Evolutionary conservation across 2,888 invertebrate genomes (phyloP).

Genomic region (Sthenelais limicola): DNA sequence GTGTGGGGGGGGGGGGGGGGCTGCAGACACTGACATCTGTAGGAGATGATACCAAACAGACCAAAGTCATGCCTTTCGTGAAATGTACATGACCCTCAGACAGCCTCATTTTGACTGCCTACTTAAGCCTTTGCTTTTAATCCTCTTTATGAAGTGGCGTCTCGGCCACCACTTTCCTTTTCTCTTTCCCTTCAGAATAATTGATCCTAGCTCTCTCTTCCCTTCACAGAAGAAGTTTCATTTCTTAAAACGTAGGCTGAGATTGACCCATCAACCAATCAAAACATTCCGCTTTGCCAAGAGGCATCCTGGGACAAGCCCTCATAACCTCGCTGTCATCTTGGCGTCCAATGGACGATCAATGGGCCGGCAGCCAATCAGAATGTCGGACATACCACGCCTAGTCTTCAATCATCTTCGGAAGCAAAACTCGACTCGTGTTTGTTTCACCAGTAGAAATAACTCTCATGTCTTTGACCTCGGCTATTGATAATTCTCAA

Average conservation of each 20-base stretch:
- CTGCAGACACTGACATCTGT: no score
- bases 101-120: no score
- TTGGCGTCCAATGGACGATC: constrained; percentile 37
- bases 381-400: constrained; percentile 37
- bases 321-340: constrained; percentile 37
- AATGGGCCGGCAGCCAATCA: constrained; percentile 36
- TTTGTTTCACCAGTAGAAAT: constrained; percentile 15
- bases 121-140: no score
- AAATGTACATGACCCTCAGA: no score
- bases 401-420: constrained; percentile 28
- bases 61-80: no score
- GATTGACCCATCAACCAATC: constrained; percentile 39
- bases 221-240: constrained; percentile 22
- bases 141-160: no score
- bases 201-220: no score
- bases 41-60: no score
- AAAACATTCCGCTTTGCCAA: no score
- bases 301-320: constrained; percentile 23
- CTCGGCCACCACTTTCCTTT: no score
- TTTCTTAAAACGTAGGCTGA: constrained; percentile 35
- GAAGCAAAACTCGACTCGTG: constrained; percentile 8
- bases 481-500: constrained; percentile 35
- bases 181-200: no score
- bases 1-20: no score
- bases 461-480: constrained; percentile 20